Evolutionary conservation across 2,113 vertebrate genomes (phyloP).

Genomic region (Poeciliopsis occidentalis): DNA sequence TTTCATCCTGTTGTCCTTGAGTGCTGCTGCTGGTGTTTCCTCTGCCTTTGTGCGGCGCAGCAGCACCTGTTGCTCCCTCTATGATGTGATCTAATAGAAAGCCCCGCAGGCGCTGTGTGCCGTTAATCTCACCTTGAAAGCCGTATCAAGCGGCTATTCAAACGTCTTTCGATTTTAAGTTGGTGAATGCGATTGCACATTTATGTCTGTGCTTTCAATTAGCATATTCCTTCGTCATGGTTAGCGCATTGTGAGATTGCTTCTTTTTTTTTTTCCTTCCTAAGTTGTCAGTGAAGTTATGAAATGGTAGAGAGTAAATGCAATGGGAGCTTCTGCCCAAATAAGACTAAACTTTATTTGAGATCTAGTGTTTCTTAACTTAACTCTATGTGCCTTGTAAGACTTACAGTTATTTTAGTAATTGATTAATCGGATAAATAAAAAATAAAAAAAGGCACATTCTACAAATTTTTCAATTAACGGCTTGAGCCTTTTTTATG

Average conservation of each 20-base stretch:
- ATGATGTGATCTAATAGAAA: constrained; percentile 65
- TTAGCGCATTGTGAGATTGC: not conserved
- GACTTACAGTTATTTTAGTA: no score
- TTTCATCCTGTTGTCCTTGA: constrained; percentile 41
- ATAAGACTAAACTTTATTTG: not conserved
- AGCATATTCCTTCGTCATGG: not conserved
- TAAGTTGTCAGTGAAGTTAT: not conserved
- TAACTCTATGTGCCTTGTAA: no score
- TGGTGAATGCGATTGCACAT: not conserved
- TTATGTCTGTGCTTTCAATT: not conserved
- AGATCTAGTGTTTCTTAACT: no score
- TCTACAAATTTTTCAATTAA: no score
- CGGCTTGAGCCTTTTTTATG: no score
- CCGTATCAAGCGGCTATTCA: constrained; percentile 28
- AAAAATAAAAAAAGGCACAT: no score
- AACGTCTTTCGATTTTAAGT: not conserved
- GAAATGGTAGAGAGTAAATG: not conserved
- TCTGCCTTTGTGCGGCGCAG: constrained; percentile 57
- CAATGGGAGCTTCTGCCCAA: not conserved
- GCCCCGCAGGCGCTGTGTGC: constrained; percentile 15
- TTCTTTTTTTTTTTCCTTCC: not conserved
- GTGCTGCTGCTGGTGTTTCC: constrained; percentile 50
- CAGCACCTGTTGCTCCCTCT: constrained; percentile 70
- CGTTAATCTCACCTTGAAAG: constrained; percentile 55
- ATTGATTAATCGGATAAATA: no score